Base-by-base conservation (phyloP, 2,888 invertebrate species). In the Belgica antarctica region DNA sequence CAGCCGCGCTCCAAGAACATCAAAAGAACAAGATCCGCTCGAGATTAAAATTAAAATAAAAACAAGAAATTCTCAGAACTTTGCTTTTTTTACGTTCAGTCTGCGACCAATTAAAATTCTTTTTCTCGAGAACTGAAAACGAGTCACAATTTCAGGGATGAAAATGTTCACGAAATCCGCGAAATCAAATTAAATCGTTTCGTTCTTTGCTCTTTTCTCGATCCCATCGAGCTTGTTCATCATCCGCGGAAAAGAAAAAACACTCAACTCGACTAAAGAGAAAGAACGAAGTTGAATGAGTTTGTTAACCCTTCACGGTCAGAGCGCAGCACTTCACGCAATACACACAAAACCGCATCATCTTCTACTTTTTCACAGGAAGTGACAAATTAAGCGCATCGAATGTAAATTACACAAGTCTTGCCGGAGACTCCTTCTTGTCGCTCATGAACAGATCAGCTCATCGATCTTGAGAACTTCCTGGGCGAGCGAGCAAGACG, bases 271-370 rank as follows among this genome's bases (percentile, higher is more conserved):
- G n/a, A n/a, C n/a, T n/a, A n/a, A n/a, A n/a, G n/a, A 52, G 17
- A 52, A 52, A 52, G 19, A 41, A 41, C 41, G 41, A 41, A 41
- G 41, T 41, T 41, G n/a, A n/a, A 31, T 47, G 65, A 47, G 65
- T 66, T 66, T 66, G 47, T 66, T 66, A 66, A 66, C 65, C 65
- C 65, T 66, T 66, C 65, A 66, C 65, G 65, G 65, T 47, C 65
- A 66, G 28, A 61, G 61, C 52, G 52, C 61, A n/a, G n/a, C n/a
- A 61, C 28, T 61, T 61, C 61, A 61, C 25, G 61, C 61, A 28
- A 63, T 17, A 41, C 41, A 41, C n/a, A 5, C 22, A 62, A 1
- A n/a, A n/a, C n/a, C n/a, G 52, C 41, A 41, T 41, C 41, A 41
- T n/a, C 41, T 12, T 52, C 22, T 52, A 22, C 52, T 52, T 17